Conservation (phyloP, 2,888 invertebrate genomes). For the Tetranychus piercei region DNA sequence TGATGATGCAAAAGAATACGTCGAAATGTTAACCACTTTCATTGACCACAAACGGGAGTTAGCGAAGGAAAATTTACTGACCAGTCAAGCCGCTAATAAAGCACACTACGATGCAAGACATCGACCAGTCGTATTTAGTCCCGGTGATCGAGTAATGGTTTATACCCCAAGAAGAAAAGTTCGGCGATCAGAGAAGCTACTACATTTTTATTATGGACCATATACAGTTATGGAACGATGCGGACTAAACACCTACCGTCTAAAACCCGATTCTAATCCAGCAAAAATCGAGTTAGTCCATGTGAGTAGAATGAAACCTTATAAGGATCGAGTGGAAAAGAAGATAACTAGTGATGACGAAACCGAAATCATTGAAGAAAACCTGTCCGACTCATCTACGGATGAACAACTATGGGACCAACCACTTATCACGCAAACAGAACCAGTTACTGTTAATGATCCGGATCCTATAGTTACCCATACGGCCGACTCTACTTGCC, state of each 20-base stretch:
- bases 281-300: slow-evolving; percentile 13
- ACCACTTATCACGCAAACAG: not conserved
- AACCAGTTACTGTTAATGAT: not conserved
- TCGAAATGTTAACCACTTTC: not conserved
- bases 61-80: not conserved
- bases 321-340: not conserved
- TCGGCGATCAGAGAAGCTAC: slow-evolving; percentile 15
- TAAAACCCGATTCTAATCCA: not conserved
- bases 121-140: not conserved
- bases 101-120: not conserved
- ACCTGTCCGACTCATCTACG: not conserved
- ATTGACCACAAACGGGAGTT: not conserved
- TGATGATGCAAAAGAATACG: not conserved
- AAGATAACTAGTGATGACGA: not conserved
- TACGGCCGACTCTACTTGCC: not conserved
- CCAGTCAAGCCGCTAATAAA: not conserved
- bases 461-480: not conserved
- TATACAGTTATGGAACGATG: not conserved
- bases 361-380: not conserved
- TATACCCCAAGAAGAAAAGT: slow-evolving; percentile 11
- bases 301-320: slow-evolving; percentile 13
- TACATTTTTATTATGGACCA: slow-evolving; percentile 16
- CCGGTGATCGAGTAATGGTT: slow-evolving; percentile 16
- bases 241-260: not conserved
- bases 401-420: not conserved